These are phyloP conservation scores for Caenorhabditis doughertyi DNA, from an alignment of 2,888 invertebrate species.

Conservation along the genomic window DNA sequence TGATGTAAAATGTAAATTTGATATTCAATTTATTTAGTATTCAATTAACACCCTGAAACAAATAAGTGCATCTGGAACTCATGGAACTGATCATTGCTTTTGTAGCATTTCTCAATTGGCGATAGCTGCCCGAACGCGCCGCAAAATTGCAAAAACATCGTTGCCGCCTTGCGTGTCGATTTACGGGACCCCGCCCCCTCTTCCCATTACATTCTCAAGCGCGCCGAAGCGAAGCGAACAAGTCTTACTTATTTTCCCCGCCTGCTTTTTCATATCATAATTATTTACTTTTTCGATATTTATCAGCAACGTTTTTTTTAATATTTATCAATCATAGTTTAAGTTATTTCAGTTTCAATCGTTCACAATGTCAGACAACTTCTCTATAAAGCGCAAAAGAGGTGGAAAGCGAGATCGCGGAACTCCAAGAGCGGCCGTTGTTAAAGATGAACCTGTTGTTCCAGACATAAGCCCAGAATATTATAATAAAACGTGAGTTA, in stretches of 20 bases:
- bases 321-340: neutral
- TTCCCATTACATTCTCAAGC: no score
- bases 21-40: no score
- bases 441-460: neutral
- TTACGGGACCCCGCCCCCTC: slow-evolving; percentile 38
- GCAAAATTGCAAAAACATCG: slow-evolving; percentile 19
- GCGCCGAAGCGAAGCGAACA: no score
- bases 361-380: slow-evolving; percentile 13
- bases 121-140: neutral
- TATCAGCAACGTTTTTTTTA: no score
- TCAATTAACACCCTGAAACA: no score
- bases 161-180: slow-evolving; percentile 25
- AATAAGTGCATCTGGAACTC: no score
- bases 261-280: no score
- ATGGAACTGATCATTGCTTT: no score
- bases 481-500: slow-evolving; percentile 40
- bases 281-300: no score
- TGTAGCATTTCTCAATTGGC: no score
- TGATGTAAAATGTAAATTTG: no score
- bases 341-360: neutral
- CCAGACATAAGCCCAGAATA: neutral
- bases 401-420: slow-evolving; percentile 23
- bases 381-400: neutral
- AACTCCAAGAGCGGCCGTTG: neutral
- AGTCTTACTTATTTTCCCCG: no score